Base-by-base conservation (phyloP, 2,888 invertebrate species). In the Acronicta psi region DNA sequence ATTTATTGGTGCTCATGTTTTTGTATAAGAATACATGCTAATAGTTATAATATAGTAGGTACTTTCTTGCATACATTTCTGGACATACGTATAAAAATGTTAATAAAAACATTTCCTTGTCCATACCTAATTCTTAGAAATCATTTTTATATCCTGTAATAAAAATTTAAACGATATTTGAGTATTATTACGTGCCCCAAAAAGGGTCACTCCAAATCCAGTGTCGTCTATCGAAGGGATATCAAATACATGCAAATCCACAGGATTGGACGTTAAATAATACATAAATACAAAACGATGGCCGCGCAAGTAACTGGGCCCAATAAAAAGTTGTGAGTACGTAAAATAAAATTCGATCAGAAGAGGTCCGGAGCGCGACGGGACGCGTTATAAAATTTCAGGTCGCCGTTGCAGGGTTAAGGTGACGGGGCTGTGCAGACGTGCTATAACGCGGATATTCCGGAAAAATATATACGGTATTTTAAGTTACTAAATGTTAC, bases 301-400 rank as follows among this genome's bases (percentile, higher is more conserved):
- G 85, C 78, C 79, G 75, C 76, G 66, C 75, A 73, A 82, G 79
- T 83, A 82, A 87, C 84, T 83, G 82, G 79, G 62, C 75, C 69
- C 84, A 89, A 89, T 91, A 90, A 90, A 90, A 89, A 88, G 84
- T 87, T 86, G 82, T 80, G 85, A 87, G 84, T 88, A 80, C 83
- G 82, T 88, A 83, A 88, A 90, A 91, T 91, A 90, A 90, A 91
- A 91, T 89, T 89, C 84, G 88, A 87, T 89, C 85, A 80, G 79
- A 58, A 64, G 79, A 73, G 73, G 73, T 71, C 72, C 69, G 73
- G 75, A 66, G 47, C 63, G 78, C 73, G 73, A 66, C 63, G 63
- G 68, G 64, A 72, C 59, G 79, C 75, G 85, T 81, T 87, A 81
- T 85, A 86, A 87, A 87, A 87, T 84, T 83, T 83, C 77, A 80